These are phyloP conservation scores for Zapus hudsonius DNA, from an alignment of 2,113 vertebrate species.

Conservation along the genomic window DNA sequence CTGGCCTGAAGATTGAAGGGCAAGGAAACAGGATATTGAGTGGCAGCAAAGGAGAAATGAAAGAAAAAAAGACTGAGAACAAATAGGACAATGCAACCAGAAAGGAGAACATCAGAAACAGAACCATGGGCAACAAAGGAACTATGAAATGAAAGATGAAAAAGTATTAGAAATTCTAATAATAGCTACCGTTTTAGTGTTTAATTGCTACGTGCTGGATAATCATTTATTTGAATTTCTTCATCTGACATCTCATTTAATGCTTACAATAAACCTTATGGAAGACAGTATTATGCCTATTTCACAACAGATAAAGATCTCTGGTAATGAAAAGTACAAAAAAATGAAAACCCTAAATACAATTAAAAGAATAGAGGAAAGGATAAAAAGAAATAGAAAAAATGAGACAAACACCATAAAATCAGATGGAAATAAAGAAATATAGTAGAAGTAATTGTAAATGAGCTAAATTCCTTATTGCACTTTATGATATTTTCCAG, in stretches of 20 bases:
- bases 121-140: conserved; percentile 64
- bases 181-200: conserved; percentile 53
- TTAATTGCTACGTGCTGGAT: not conserved
- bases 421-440: not conserved
- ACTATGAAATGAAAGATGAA: conserved; percentile 51
- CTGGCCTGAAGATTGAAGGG: conserved; percentile 26
- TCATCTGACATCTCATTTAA: conserved; percentile 15
- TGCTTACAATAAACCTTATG: not conserved
- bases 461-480: not conserved
- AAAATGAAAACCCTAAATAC: not conserved
- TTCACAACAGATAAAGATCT: conserved; percentile 28
- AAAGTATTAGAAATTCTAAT: conserved; percentile 59
- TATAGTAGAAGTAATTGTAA: not conserved
- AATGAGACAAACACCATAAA: not conserved
- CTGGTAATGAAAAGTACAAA: not conserved
- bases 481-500: not conserved
- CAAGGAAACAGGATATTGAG: conserved; percentile 72
- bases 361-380: conserved; percentile 18
- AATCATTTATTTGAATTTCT: conserved; percentile 28
- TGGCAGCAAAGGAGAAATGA: conserved; percentile 77
- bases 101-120: conserved; percentile 78
- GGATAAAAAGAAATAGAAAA: not conserved
- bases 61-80: conserved; percentile 68
- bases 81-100: conserved; percentile 65
- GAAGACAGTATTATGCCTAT: not conserved